Percentiles rank a stretch among this genome's conserved stretches.
phyloP scores from a whole-genome alignment of 2,888 invertebrate genomes.

The Gortyna flavago region DNA sequence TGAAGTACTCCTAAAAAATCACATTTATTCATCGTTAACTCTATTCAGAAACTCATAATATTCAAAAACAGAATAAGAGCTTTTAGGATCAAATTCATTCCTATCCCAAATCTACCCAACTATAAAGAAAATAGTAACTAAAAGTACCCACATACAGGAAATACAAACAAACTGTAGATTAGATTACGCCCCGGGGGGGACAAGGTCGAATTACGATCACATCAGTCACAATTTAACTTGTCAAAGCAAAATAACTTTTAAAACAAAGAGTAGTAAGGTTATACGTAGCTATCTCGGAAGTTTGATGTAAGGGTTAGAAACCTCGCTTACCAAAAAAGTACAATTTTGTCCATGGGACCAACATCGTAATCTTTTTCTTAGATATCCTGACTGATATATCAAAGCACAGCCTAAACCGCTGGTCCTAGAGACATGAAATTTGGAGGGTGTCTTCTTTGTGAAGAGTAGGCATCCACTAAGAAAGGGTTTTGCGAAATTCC shows the following conservation, averaged over 20 bases:
- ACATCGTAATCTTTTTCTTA: too few relatives aligned
- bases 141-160: conserved; percentile 21
- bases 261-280: not conserved
- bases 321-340: conserved; percentile 43
- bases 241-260: conserved; percentile 25
- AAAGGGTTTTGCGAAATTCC: too few relatives aligned
- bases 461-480: too few relatives aligned
- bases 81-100: conserved; percentile 19
- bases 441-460: too few relatives aligned
- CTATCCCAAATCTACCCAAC: conserved; percentile 5
- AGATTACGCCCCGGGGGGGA: conserved; percentile 21
- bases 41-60: not conserved
- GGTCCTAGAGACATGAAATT: too few relatives aligned
- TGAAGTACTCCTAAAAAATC: not conserved
- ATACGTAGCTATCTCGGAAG: not conserved
- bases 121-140: conserved; percentile 32
- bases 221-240: conserved; percentile 31
- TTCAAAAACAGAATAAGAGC: conserved; percentile 2
- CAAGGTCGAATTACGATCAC: conserved; percentile 35
- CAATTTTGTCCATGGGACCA: too few relatives aligned
- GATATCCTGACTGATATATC: too few relatives aligned
- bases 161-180: conserved; percentile 39
- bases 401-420: too few relatives aligned
- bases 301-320: conserved; percentile 25
- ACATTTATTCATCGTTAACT: not conserved